phyloP scores from a whole-genome alignment of 2,113 vertebrate species.

The Patagioenas fasciata region DNA sequence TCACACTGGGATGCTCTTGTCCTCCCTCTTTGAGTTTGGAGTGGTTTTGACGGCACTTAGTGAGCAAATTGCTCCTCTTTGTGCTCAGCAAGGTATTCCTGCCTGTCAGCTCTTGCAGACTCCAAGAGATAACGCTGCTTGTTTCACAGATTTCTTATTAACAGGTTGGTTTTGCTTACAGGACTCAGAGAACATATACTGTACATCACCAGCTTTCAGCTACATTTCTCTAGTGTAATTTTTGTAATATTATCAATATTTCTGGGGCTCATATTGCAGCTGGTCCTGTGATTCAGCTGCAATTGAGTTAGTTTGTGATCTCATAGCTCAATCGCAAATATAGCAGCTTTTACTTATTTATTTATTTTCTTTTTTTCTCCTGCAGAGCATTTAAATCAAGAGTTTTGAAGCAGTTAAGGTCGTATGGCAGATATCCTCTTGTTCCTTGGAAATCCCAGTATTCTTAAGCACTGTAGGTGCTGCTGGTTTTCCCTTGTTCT shows the following conservation, averaged over 20 bases:
- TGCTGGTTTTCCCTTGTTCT: neutral
- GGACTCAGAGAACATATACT: neutral
- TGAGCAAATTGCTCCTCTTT: constrained; percentile 5
- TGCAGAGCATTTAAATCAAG: constrained; percentile 18
- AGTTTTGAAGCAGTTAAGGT: neutral
- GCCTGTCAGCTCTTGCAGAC: constrained; percentile 43
- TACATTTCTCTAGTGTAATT: constrained; percentile 35
- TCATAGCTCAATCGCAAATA: constrained; percentile 30
- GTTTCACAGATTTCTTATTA: constrained; percentile 52
- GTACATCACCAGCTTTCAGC: neutral
- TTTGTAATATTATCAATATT: constrained; percentile 53
- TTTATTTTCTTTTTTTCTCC: neutral
- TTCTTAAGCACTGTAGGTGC: neutral
- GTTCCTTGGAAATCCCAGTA: neutral
- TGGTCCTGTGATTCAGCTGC: constrained; percentile 42
- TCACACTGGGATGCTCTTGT: neutral
- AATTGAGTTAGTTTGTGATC: constrained; percentile 45
- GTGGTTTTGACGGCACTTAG: neutral
- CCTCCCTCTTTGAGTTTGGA: neutral
- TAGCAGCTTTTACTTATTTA: neutral
- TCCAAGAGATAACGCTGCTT: neutral
- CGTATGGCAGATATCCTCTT: neutral
- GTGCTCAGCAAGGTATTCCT: constrained; percentile 19
- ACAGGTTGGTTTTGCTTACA: constrained; percentile 41
- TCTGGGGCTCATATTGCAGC: constrained; percentile 45